Evolutionary conservation across 2,113 vertebrate species (phyloP).

Genomic region (Centrocercus urophasianus): DNA sequence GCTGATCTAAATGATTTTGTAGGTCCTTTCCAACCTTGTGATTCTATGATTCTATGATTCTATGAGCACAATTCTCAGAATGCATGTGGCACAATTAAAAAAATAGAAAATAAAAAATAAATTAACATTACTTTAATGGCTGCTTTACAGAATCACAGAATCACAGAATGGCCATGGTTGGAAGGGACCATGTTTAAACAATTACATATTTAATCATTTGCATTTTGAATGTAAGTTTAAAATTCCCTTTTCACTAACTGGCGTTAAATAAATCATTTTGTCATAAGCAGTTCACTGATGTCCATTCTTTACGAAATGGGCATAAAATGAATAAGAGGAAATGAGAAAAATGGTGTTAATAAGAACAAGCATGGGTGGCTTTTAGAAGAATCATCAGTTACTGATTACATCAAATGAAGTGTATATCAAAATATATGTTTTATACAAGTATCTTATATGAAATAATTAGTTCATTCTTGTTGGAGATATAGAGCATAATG

Average conservation of each 20-base stretch:
- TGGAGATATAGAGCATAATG: rapidly evolving
- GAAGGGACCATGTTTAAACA: no score
- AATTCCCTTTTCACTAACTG: neutral
- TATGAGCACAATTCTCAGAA: neutral
- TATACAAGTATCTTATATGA: neutral
- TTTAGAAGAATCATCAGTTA: neutral
- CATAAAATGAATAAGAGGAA: neutral
- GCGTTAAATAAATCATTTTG: neutral
- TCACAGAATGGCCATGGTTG: no score
- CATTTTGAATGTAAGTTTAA: neutral
- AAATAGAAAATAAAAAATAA: neutral
- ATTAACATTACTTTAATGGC: neutral
- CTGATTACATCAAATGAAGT: neutral
- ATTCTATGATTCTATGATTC: neutral
- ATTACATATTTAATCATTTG: neutral
- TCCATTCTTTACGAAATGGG: neutral
- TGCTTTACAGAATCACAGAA: neutral
- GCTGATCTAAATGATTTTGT: no score
- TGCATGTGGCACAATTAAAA: neutral
- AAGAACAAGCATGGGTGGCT: rapidly evolving
- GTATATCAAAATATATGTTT: neutral
- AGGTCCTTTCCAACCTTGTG: no score
- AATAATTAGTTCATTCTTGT: neutral
- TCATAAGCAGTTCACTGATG: neutral
- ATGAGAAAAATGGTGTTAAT: neutral